Conservation (phyloP, 2,888 invertebrate genomes). For the Pammene fasciana region DNA sequence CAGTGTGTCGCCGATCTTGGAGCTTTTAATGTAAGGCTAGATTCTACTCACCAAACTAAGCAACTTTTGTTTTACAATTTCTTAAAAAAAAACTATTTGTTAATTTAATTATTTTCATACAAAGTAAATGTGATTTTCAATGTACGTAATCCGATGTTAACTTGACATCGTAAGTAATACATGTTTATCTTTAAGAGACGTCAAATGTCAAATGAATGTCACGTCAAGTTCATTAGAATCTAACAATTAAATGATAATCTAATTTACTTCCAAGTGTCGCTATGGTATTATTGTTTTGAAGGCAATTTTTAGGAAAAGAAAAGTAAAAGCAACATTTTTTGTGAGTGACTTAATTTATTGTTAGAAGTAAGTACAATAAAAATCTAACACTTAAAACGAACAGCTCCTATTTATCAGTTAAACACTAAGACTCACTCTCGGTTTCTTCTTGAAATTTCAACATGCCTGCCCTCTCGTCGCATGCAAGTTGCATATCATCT, state of each 20-base stretch:
- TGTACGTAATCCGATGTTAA: neutral
- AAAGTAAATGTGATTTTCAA: neutral
- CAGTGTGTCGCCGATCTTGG: neutral
- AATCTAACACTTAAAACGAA: neutral
- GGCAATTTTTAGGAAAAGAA: neutral
- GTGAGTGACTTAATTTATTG: neutral
- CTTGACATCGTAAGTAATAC: neutral
- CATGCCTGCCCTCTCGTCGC: constrained; percentile 15
- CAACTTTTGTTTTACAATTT: neutral
- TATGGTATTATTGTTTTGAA: neutral
- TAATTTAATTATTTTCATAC: neutral
- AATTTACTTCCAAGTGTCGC: constrained; percentile 2
- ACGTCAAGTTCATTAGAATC: constrained; percentile 1
- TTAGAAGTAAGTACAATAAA: neutral
- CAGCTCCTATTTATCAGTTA: too few relatives aligned
- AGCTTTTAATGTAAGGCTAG: neutral
- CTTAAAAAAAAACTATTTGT: neutral
- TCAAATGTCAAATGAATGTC: constrained; percentile 4
- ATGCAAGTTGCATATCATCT: constrained; percentile 19
- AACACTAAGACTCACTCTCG: too few relatives aligned
- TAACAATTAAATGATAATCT: neutral
- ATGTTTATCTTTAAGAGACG: neutral
- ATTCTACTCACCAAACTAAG: neutral
- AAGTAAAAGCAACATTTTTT: neutral
- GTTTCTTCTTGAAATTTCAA: too few relatives aligned